Evolutionary conservation across 2,113 vertebrate species (phyloP), one percentile per base, ranked within the genome.

Genomic region (Melospiza melodia): DNA sequence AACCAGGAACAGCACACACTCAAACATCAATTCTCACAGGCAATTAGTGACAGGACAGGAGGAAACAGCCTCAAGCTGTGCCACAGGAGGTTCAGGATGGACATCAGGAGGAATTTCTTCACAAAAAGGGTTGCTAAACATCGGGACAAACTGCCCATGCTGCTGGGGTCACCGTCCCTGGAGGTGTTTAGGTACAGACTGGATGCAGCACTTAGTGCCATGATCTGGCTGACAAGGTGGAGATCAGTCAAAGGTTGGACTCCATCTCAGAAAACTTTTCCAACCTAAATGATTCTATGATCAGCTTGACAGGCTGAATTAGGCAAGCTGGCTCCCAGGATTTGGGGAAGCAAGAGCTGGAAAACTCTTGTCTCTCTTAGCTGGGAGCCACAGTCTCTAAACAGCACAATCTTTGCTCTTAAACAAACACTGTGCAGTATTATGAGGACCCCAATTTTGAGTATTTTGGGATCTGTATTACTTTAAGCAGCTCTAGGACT

Each of bases 1-100:
- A 62, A 37, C 19, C 31, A 55, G 10, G 35, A 89, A 44, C 37
- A 73, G 6, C 1, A 1, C 0, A 2, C 43, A 33, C 19, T 41
- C 49, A 18, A 35, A 37, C 7, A 17, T 44, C 22, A 46, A 20
- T 59, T 46, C 37, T 52, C 23, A 33, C 37, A 59, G 19, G 37
- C 52, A 74, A 5, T n/a, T 21, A 62, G 14, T 15, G 54, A n/a
- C 39, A 54, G 24, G n/a, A n/a, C 8, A 23, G 4, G 7, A 35
- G 21, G 63, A 41, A 59, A 81, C 1, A 22, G 17, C 20, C 48
- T 62, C 28, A 48, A 22, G 16, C 30, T 62, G 41, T 55, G 48
- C 41, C 55, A 55, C 6, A 8, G 39, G 44, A 61, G 9, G 48
- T 68, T 89, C 48, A 41, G 12, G 8, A 17, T 35, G 41, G 55